Percentiles rank a stretch among this genome's conserved stretches.
These are phyloP conservation scores for Sciaenops ocellatus DNA, from an alignment of 2,797 vertebrate species.

Conservation along the genomic window DNA sequence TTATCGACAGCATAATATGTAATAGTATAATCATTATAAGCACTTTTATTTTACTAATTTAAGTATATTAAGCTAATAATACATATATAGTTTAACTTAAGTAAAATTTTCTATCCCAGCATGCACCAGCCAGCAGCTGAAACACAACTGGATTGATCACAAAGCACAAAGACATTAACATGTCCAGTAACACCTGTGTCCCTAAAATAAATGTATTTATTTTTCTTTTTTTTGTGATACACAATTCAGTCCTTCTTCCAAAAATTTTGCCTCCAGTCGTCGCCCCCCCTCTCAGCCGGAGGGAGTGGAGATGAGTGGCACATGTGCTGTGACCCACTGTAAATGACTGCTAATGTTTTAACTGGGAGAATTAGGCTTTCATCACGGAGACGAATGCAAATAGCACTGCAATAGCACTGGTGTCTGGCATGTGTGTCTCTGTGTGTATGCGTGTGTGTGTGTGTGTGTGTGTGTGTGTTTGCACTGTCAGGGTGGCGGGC, in stretches of 20 bases:
- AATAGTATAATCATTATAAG: background rate
- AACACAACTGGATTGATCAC: background rate
- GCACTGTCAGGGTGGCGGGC: conserved; percentile 92
- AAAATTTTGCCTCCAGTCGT: conserved; percentile 38
- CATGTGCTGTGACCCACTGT: conserved; percentile 91
- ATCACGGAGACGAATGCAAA: conserved; percentile 98
- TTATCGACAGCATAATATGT: background rate
- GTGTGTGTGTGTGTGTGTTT: conserved; percentile 71
- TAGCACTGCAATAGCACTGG: conserved; percentile 81
- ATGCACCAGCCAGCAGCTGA: conserved; percentile 8
- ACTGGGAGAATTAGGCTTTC: conserved; percentile 99
- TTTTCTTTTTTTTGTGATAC: background rate
- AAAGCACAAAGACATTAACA: conserved; percentile 8
- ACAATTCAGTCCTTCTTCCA: conserved; percentile 23
- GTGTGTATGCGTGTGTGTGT: conserved; percentile 54
- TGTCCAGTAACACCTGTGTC: conserved; percentile 5
- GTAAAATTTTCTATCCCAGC: background rate
- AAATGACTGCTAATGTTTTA: conserved; percentile 99
- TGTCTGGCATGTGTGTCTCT: conserved; percentile 54
- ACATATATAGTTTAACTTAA: background rate
- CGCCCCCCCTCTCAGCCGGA: conserved; percentile 8
- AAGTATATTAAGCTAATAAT: conserved; percentile 1
- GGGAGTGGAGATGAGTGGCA: conserved; percentile 76
- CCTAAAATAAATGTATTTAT: conserved; percentile 6
- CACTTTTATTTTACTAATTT: background rate